Base-by-base conservation (phyloP, 2,888 invertebrate genomes). In the Cenopis cana region DNA sequence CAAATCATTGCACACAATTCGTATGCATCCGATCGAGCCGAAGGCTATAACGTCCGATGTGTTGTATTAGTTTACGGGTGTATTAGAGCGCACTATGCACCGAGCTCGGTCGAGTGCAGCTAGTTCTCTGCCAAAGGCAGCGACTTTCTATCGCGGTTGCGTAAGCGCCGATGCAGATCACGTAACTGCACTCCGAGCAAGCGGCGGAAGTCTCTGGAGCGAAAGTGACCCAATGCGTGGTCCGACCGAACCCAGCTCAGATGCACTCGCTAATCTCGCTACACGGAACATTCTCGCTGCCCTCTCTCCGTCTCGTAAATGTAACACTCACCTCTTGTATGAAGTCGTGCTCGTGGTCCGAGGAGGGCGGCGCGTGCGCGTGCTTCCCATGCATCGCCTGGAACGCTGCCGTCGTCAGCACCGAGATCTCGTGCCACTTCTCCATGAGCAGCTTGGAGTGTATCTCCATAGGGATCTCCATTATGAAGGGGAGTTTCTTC, bases 381-480 rank as follows among this genome's bases (percentile, higher is more conserved):
- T 93, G 91, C 81, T 93, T 94, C 74, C 97, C 97, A 84, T 98
- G 97, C 90, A 98, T 96, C 77, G 98, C 98, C 86, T 98, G 98
- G 89, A 98, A 98, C 66, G 98, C 98, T 72, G 98, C 98, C 73
- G 98, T 98, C 75, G 98, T 98, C 81, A 98, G 94, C 81, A 98
- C 98, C 83, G 98, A 95, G 82, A 98, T 96, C 94, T 98, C 98
- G 90, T 99, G 99, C 99, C 99, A 99, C 92, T 99, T 98, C 93
- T 98, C 98, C 85, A 99, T 99, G 84, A 99, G 94, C 79, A 99
- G 94, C 93, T 98, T 97, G 76, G 99, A 99, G 91, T 98, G 98
- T 79, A 98, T 97, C 93, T 98, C 98, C 83, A 99, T 98, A 66
- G 99, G 99, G 79, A 99, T 96, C 93, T 99, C 98, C 90, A 97